Evolutionary conservation across 1,140 invertebrate species (phyloP).

Genomic region (Hormaphis cornu): DNA sequence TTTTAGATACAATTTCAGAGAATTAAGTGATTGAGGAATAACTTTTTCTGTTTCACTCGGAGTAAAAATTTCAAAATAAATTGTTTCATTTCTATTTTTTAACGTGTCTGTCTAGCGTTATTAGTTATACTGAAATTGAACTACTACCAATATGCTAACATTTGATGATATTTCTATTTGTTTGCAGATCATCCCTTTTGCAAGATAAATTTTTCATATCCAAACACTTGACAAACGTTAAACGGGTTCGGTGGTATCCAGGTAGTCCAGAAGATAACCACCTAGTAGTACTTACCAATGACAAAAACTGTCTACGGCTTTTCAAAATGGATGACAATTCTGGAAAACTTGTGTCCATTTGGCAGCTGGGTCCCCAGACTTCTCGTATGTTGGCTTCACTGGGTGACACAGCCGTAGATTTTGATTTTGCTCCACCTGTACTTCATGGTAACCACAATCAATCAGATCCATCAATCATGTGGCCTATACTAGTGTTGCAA

Average conservation of each 20-base stretch:
- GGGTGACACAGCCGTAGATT: conserved; percentile 72
- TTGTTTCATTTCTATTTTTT: too few species aligned
- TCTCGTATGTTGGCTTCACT: conserved; percentile 50
- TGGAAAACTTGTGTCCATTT: conserved; percentile 44
- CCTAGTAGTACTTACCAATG: conserved; percentile 66
- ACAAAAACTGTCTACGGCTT: conserved; percentile 55
- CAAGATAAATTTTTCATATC: conserved; percentile 53
- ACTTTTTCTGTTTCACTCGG: too few species aligned
- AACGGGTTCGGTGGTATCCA: conserved; percentile 70
- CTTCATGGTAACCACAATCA: background rate
- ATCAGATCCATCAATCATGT: conserved; percentile 43
- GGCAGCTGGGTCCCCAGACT: conserved; percentile 50
- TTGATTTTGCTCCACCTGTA: conserved; percentile 63
- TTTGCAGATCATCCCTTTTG: conserved; percentile 44
- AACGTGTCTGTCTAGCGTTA: too few species aligned
- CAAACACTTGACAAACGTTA: conserved; percentile 40
- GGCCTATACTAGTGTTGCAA: conserved; percentile 67
- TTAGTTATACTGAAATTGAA: too few species aligned
- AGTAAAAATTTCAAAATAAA: too few species aligned
- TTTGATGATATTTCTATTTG: background rate
- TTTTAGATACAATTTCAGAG: too few species aligned
- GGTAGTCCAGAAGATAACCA: conserved; percentile 64
- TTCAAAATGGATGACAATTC: conserved; percentile 30
- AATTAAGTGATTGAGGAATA: too few species aligned
- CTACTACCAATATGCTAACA: too few species aligned